Evolutionary conservation across 1,140 invertebrate species (phyloP), one percentile per base, ranked within the genome.

Genomic region (Anastrepha obliqua): DNA sequence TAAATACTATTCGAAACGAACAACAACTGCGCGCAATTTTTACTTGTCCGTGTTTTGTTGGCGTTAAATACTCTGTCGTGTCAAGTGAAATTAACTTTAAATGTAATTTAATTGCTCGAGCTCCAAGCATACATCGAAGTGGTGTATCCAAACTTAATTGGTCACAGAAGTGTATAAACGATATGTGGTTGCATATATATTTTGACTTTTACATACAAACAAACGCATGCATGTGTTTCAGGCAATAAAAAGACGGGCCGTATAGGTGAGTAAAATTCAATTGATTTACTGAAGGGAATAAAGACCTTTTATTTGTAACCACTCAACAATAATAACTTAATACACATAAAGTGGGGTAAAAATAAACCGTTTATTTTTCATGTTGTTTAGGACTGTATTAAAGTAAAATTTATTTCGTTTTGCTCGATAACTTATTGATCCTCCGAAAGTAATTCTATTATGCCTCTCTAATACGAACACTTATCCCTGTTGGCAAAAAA

Each of bases 51-150:
- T 55, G 44, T 55, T 81, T 55, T 51, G 44, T 81, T 81, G 74
- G 47, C 74, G 74, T 55, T 81, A 81, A 81, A 81, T 58, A 47
- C 47, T 55, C 74, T 55, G 47, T 81, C 74, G 74, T 81, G 74
- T 81, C 47, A 81, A 81, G 74, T 81, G 74, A 81, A 81, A 81
- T 81, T 81, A 81, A 81, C 74, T 81, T 81, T 81, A 55, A 81
- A 81, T 81, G 74, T 42, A 81, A 55, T 81, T 81, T 81, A 81
- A 81, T 81, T 81, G 74, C 74, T 81, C n/a, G 6, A 20, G 17
- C 74, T 55, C n/a, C 9, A 51, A 78, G 44, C 44, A 4, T 15
- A 81, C 17, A 47, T 20, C 47, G 74, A 58, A 29, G 17, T 29
- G 51, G 44, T 6, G 47, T 47, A 55, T 81, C 44, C 51, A 47